Base-by-base conservation (phyloP, 2,888 invertebrate species). In the Morpho deidamia region DNA sequence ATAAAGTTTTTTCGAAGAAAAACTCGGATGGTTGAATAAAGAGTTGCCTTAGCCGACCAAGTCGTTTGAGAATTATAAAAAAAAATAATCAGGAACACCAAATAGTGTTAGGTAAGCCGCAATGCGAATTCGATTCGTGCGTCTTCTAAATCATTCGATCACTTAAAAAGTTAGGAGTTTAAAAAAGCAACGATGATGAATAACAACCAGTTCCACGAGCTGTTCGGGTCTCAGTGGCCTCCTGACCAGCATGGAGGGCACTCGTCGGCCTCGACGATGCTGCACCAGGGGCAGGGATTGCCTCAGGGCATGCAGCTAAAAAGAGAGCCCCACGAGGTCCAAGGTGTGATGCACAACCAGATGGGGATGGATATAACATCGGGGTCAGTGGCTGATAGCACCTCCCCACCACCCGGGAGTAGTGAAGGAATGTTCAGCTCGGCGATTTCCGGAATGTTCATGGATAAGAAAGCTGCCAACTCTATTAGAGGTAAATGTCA, bases 391-490 rank as follows among this genome's bases (percentile, higher is more conserved):
- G 91, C 91, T 2, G 92, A 92, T 68, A 92, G 92, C 61, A 91
- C 92, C 8, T 92, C 92, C 0, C 92, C 92, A 0, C 92, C 92
- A 0, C 91, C 92, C 0, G 83, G 86, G 10, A 78, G 75, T 64
- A 80, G 81, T 57, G 87, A 87, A 42, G 82, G 83, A n/a, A 82
- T 89, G 77, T 83, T 84, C 60, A 84, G 87, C 46, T 78, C 90
- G 0, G 81, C 83, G 0, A 77, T 90, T 56, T 77, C 84, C 14
- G 84, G 83, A 34, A 84, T 89, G 83, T 91, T 90, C 55, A 91
- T 91, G 78, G 91, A 92, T 65, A 88, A 91, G 74, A 92, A 92
- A 74, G 91, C 89, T 58, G 92, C 91, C 51, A 93, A 93, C 74
- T 93, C 93, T 48, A 93, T 93, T 63, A 82, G 93, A 93, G 93